phyloP scores from a whole-genome alignment of 2,797 vertebrate species.

The Phylloscopus collybita region DNA sequence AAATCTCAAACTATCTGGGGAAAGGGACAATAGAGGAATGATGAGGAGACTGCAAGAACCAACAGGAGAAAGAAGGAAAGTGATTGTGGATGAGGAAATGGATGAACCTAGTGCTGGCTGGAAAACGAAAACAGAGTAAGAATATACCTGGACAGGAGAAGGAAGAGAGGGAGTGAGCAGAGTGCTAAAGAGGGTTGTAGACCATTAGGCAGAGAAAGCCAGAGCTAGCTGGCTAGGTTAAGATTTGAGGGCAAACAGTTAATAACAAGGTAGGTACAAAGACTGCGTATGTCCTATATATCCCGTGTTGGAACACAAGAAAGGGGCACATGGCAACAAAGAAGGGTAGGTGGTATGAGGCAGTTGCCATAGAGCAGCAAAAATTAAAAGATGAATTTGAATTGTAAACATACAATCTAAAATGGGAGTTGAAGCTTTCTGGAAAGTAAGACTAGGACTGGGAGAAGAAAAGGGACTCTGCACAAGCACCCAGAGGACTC shows the following conservation, averaged over 20 bases:
- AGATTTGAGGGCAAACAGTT: not conserved
- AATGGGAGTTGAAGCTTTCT: not conserved
- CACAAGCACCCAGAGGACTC: not conserved
- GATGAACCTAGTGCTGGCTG: not conserved
- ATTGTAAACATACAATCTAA: not conserved
- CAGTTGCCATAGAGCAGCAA: not conserved
- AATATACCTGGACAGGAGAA: not conserved
- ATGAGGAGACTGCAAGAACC: not conserved
- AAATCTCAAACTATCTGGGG: not conserved
- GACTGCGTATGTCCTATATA: not conserved
- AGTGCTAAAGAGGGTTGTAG: not conserved
- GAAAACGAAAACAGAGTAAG: not conserved
- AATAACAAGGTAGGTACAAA: not conserved
- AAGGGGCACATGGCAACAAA: not conserved
- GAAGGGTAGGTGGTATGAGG: not conserved
- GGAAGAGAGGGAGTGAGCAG: not conserved
- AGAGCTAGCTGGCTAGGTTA: not conserved
- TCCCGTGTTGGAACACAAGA: not conserved
- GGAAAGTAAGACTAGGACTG: not conserved
- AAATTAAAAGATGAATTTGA: not conserved
- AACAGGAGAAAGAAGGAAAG: not conserved
- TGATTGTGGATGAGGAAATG: not conserved
- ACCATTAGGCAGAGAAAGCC: not conserved
- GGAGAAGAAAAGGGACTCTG: not conserved
- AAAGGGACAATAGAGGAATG: not conserved